Base-by-base conservation (phyloP, 2,888 invertebrate species). In the Perizoma affinitatum region DNA sequence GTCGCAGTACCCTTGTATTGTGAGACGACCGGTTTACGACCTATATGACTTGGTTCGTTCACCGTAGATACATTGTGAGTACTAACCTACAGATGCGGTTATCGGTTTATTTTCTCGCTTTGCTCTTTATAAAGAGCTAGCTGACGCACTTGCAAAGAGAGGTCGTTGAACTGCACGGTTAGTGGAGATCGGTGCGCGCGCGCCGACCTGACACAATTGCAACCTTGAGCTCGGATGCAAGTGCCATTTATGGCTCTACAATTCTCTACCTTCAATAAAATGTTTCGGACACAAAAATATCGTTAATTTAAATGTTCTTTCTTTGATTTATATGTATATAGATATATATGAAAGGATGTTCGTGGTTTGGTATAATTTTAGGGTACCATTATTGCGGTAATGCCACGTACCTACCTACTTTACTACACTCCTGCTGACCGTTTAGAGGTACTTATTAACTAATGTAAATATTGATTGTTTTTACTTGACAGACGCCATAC, bases 31-130 rank as follows among this genome's bases (percentile, higher is more conserved):
- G 82, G 79, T 81, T 83, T 82, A 79, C 75, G 83, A 83, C 82
- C 82, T 83, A 84, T 84, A 82, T 83, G 80, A 76, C 80, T 73
- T 78, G 79, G 84, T 86, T 84, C 86, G 83, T 86, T 87, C 83
- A 86, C 87, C 85, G 84, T 82, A 79, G 77, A 73, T 71, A 74
- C 73, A 75, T 73, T 77, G 78, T 79, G 75, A 78, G 77, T 78
- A 80, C 80, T 78, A 79, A 38, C 6, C 6, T 38, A 38, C 85
- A 85, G 84, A 88, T 86, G 89, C 83, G 79, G 82, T 87, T 90
- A 90, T 88, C 84, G 79, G 73, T 86, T 86, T 87, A 88, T 90
- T 89, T 88, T 90, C 88, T 90, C 87, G 82, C 79, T 86, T 88
- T 87, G 87, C 87, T 84, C 85, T 88, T 88, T 85, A 85, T 87